Evolutionary conservation across 2,797 vertebrate genomes (phyloP).

Genomic region (Delichon dasypus): DNA sequence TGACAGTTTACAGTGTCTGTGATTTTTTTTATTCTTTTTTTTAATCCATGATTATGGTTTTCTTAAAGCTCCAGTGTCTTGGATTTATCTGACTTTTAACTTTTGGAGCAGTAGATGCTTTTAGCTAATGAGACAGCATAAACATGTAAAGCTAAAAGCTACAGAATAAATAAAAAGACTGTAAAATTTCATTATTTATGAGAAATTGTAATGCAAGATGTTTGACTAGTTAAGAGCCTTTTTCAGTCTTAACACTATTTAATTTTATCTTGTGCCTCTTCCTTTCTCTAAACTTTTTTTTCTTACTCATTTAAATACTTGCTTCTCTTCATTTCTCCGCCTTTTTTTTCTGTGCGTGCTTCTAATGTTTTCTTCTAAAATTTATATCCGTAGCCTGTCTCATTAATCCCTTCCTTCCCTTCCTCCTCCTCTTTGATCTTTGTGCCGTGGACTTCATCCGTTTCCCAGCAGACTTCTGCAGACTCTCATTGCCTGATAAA

Average conservation of each 20-base stretch:
- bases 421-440: conserved; percentile 52
- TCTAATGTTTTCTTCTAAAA: conserved; percentile 39
- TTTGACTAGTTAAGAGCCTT: neutral
- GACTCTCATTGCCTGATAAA: conserved; percentile 30
- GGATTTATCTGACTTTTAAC: neutral
- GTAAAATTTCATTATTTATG: neutral
- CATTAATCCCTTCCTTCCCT: conserved; percentile 10
- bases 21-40: neutral
- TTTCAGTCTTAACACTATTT: neutral
- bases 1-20: neutral
- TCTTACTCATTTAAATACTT: neutral
- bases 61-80: neutral
- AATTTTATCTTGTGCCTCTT: neutral
- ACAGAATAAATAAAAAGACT: neutral
- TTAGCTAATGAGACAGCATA: neutral
- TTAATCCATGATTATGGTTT: neutral
- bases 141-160: neutral
- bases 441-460: conserved; percentile 10
- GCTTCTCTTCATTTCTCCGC: neutral
- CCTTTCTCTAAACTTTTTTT: neutral
- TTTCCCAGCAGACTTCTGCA: conserved; percentile 38
- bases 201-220: neutral
- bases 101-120: neutral
- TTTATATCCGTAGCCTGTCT: conserved; percentile 17
- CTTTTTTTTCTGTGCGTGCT: neutral